Evolutionary conservation across 2,888 invertebrate genomes (phyloP), one percentile per base, ranked within the genome.

Genomic region (Charanyca ferruginea): DNA sequence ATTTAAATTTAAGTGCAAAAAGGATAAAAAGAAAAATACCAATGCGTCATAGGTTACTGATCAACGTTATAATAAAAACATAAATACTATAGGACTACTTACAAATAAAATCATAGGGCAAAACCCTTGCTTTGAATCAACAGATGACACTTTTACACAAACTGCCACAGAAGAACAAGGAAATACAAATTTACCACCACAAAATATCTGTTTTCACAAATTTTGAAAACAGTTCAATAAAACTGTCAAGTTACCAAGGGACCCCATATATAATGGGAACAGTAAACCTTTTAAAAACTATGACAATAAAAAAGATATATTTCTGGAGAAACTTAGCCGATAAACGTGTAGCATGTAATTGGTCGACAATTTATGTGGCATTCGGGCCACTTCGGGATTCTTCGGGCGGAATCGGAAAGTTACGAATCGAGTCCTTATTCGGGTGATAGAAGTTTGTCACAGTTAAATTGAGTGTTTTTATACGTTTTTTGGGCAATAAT

Each of bases 301-400:
- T 85, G 87, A 88, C 85, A 87, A 92, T 92, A 92, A 92, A 92
- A 92, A 91, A 90, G 92, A 91, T 89, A 90, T 92, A 91, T 92
- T 87, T 80, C 81, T 70, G 68, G 53, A 47, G 80, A 80, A 91
- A 91, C 75, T 90, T 91, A 44, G 77, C 73, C 88, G 82, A 87
- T 90, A 91, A 91, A 89, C 81, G 88, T 85, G 87, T 87, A 86
- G 72, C 77, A 78, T 88, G 91, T 92, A 92, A 92, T 92, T 92
- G 92, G 89, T 77, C 80, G 84, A 82, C 83, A 85, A 92, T 92
- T 92, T 92, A 92, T 91, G 81, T 77, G 58, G 86, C 82, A 70
- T 81, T 81, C 81, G 81, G 70, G 53, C 32, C 55, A 78, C 81
- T 84, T 86, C 83, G 83, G 81, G 66, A 48, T 71, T 73, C 69